These are phyloP conservation scores for Drosophila navojoa DNA, from an alignment of 1,140 invertebrate species.

Conservation along the genomic window DNA sequence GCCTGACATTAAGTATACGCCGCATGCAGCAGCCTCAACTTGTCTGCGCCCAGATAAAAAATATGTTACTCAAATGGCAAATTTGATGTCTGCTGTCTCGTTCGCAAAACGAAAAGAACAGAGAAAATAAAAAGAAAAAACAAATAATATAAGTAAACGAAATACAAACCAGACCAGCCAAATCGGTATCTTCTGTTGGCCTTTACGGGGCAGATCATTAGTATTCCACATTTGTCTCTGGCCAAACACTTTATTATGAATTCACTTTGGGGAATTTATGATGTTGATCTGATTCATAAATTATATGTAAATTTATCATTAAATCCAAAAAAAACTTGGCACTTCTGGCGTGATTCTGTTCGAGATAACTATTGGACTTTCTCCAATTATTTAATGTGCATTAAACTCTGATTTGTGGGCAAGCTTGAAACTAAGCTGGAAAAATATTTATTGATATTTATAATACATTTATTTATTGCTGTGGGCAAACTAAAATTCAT, in stretches of 20 bases:
- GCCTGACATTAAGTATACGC: constrained; percentile 57
- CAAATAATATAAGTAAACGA: not conserved
- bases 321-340: not conserved
- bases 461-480: too few relatives aligned
- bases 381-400: not conserved
- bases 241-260: constrained; percentile 24
- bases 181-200: constrained; percentile 24
- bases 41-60: constrained; percentile 14
- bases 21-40: constrained; percentile 30
- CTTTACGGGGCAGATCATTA: constrained; percentile 33
- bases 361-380: not conserved
- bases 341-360: too few relatives aligned
- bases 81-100: constrained; percentile 8
- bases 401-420: too few relatives aligned
- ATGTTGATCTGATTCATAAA: constrained; percentile 26
- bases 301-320: constrained; percentile 12
- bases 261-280: constrained; percentile 27
- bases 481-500: not conserved
- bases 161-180: constrained; percentile 2
- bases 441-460: not conserved
- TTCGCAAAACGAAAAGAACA: not conserved
- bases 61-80: constrained; percentile 26
- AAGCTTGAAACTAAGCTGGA: too few relatives aligned
- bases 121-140: not conserved
- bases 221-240: constrained; percentile 33